A percentile compares a stretch with the other conserved stretches of the same genome.
These are phyloP conservation scores for Carassius carassius DNA, from an alignment of 2,113 vertebrate species.

Conservation along the genomic window DNA sequence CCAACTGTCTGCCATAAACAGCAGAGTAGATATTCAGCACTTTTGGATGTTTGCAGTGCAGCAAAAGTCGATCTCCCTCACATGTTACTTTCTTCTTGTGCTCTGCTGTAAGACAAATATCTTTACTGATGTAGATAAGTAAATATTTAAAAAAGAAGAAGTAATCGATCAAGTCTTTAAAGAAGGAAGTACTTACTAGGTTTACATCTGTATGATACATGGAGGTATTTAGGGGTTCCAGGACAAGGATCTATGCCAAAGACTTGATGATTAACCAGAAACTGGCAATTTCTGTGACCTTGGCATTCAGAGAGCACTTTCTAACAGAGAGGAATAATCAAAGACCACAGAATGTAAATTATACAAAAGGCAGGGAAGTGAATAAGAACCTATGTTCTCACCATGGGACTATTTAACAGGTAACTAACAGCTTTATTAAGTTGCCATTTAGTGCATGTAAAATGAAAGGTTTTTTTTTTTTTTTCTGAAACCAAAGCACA, in stretches of 20 bases:
- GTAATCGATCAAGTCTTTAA: background rate
- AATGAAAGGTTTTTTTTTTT: background rate
- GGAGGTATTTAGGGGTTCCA: conserved; percentile 90
- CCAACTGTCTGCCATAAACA: conserved; percentile 81
- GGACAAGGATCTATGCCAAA: conserved; percentile 95
- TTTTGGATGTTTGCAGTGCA: conserved; percentile 88
- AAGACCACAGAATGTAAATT: background rate
- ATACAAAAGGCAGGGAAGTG: conserved; percentile 17
- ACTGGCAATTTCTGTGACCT: conserved; percentile 87
- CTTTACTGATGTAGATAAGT: background rate
- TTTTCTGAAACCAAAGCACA: background rate
- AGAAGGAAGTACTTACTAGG: conserved; percentile 85
- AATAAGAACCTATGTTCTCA: background rate
- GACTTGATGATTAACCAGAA: conserved; percentile 90
- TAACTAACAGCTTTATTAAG: background rate
- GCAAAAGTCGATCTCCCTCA: conserved; percentile 83
- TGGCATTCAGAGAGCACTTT: conserved; percentile 97
- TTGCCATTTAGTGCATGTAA: background rate
- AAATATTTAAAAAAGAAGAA: background rate
- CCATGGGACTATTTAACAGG: background rate
- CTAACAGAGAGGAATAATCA: conserved; percentile 68
- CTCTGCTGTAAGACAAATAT: conserved; percentile 76
- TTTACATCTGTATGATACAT: conserved; percentile 96
- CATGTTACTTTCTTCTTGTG: conserved; percentile 87
- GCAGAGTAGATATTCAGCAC: conserved; percentile 92